Evolutionary conservation across 2,113 vertebrate species (phyloP).

Genomic region (Trematocara macrostoma): DNA sequence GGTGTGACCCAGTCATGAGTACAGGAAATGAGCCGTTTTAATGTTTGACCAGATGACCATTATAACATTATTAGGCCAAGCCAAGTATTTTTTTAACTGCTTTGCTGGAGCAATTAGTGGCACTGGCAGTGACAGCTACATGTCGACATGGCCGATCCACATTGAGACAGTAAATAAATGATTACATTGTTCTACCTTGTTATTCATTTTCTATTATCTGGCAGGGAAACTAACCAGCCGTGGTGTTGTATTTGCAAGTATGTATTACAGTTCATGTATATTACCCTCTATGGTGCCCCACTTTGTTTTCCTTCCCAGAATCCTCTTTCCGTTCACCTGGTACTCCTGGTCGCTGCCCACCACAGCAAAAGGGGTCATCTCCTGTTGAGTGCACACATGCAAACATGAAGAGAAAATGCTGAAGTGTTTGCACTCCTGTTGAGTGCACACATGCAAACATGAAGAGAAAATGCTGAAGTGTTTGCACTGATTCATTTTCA

Average conservation of each 20-base stretch:
- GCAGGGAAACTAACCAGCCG: background rate
- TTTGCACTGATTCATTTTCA: background rate
- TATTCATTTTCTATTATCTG: background rate
- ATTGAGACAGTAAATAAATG: background rate
- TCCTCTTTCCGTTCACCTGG: constrained; percentile 92
- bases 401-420: background rate
- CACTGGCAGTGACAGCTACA: background rate
- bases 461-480: background rate
- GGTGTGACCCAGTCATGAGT: background rate
- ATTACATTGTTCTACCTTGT: background rate
- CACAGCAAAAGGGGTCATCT: constrained; percentile 97
- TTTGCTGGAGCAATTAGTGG: background rate
- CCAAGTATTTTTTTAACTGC: background rate
- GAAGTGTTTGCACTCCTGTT: constrained; percentile 65
- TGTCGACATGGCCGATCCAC: background rate
- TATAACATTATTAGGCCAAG: background rate
- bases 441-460: background rate
- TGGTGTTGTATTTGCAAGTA: background rate
- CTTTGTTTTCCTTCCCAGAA: constrained; percentile 95
- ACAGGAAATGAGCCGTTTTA: background rate
- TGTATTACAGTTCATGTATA: background rate
- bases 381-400: constrained; percentile 67
- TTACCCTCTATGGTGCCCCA: constrained; percentile 98
- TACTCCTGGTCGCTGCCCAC: constrained; percentile 98
- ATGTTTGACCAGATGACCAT: background rate